Evolutionary conservation across 2,113 vertebrate species (phyloP).

Genomic region (Struthio camelus): DNA sequence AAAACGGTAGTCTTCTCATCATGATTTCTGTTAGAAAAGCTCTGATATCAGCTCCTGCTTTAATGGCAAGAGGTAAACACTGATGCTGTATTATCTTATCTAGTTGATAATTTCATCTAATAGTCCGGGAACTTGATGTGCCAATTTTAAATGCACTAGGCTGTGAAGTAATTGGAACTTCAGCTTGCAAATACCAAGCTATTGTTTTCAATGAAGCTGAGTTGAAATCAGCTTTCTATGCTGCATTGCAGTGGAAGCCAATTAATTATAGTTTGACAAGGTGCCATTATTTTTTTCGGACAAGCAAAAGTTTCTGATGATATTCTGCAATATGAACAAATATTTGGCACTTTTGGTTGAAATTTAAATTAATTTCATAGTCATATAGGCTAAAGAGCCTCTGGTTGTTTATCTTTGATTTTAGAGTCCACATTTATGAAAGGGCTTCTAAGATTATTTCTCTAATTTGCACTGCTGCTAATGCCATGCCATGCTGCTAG

Average conservation of each 20-base stretch:
- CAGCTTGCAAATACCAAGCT: slow-evolving; percentile 38
- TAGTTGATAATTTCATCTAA: slow-evolving; percentile 44
- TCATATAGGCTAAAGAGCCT: background rate
- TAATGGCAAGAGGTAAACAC: slow-evolving; percentile 17
- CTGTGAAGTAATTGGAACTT: slow-evolving; percentile 31
- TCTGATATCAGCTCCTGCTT: background rate
- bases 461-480: background rate
- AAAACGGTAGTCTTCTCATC: background rate
- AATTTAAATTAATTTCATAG: background rate
- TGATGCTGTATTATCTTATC: slow-evolving; percentile 28
- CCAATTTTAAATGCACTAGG: background rate
- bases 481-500: background rate
- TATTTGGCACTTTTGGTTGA: background rate
- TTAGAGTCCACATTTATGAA: background rate
- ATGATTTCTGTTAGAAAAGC: background rate
- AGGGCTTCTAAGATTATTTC: background rate
- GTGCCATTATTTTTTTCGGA: background rate
- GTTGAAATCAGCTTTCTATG: slow-evolving; percentile 45
- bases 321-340: background rate
- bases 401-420: background rate
- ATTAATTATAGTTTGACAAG: slow-evolving; percentile 23
- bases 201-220: slow-evolving; percentile 42
- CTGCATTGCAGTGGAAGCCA: slow-evolving; percentile 16
- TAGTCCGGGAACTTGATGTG: slow-evolving; percentile 38
- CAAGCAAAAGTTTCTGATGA: background rate